phyloP scores from a whole-genome alignment of 2,797 vertebrate species.

The Psittacula derbiana region DNA sequence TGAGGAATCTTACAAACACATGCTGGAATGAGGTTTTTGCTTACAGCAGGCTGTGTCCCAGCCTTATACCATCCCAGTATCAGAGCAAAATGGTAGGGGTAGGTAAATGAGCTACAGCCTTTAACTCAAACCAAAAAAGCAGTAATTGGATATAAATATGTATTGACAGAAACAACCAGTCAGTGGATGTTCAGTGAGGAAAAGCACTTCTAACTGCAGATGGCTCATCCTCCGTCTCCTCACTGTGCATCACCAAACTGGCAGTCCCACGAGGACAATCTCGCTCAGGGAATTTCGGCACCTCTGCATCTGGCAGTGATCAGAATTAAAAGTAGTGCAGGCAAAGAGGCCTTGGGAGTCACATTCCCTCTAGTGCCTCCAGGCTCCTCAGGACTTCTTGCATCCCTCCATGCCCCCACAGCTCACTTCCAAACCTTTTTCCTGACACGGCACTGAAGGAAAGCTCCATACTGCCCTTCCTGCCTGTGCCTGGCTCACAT shows the following conservation, averaged over 20 bases:
- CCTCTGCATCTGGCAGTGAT: accelerated
- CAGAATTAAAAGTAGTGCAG: neutral
- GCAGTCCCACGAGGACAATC: neutral
- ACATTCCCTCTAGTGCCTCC: neutral
- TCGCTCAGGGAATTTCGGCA: accelerated
- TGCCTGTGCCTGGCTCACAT: neutral
- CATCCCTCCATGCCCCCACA: neutral
- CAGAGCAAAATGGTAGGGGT: too few relatives aligned
- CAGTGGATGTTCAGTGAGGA: neutral
- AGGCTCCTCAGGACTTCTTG: neutral
- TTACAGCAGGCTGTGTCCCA: neutral
- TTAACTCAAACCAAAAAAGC: neutral
- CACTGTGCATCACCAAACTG: neutral
- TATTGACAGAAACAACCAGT: neutral
- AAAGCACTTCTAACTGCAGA: neutral
- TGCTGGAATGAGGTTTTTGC: neutral
- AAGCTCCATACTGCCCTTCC: neutral
- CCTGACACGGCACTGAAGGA: neutral
- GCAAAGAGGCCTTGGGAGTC: neutral
- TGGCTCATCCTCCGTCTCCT: neutral
- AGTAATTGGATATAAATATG: neutral
- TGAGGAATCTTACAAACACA: neutral
- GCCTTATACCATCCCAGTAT: neutral
- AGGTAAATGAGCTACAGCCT: neutral
- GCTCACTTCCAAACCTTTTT: neutral